Conservation (phyloP, 2,797 vertebrate species). For the Leuciscus waleckii region DNA sequence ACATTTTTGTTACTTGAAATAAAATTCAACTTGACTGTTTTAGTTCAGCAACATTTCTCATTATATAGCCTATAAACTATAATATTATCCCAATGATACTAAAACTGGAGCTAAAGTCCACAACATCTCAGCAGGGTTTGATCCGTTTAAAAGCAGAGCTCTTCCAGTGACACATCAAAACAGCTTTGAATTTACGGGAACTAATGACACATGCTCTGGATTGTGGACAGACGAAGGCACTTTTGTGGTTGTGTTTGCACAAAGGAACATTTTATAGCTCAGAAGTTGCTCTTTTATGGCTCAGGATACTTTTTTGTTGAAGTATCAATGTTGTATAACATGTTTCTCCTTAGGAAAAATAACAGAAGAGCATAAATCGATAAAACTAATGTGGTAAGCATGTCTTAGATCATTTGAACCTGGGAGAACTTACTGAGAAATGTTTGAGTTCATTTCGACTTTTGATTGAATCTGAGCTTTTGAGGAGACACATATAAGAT, state of each 20-base stretch:
- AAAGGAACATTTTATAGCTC: neutral
- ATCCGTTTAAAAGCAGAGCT: neutral
- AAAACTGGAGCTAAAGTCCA: neutral
- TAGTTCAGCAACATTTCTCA: neutral
- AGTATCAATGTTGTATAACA: neutral
- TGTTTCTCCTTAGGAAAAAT: neutral
- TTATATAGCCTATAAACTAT: neutral
- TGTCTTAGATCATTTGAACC: neutral
- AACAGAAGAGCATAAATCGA: neutral
- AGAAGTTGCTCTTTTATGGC: neutral
- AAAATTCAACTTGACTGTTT: neutral
- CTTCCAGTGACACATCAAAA: constrained; percentile 21
- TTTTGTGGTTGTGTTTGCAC: constrained; percentile 21
- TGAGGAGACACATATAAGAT: neutral
- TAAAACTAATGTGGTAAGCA: neutral
- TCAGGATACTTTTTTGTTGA: neutral
- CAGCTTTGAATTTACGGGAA: constrained; percentile 26
- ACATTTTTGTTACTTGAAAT: neutral
- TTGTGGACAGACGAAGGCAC: constrained; percentile 9
- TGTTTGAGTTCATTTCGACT: neutral
- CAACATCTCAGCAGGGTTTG: constrained; percentile 3
- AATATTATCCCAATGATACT: neutral
- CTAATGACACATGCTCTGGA: constrained; percentile 35
- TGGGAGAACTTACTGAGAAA: neutral
- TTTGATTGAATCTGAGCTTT: neutral